Evolutionary conservation across 1,140 invertebrate genomes (phyloP), one percentile per base, ranked within the genome.

Genomic region (Trichonephila clavipes): DNA sequence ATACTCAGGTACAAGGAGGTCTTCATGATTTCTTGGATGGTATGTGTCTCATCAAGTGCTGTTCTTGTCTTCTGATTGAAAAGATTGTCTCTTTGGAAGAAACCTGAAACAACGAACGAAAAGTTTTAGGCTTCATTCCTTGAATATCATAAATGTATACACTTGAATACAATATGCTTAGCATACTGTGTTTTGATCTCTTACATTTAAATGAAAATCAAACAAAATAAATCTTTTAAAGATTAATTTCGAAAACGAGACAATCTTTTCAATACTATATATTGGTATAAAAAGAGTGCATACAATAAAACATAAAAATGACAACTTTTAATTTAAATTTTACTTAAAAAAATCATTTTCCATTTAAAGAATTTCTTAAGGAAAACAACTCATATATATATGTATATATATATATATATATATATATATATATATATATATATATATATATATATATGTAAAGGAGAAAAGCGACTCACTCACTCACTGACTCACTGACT

Each of bases 41-140:
- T 24, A 77, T 18, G 18, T 87, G 16, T 81, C 59, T 69, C 92
- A 93, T 14, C 24, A 81, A 14, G 19, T 93, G 40, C 86, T 59
- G 62, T 77, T 61, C 10, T 24, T 62, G 19, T 88, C 69, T 88
- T 81, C 72, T n/a, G 21, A 93, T 18, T 64, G 86, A 93, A 93
- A 88, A 93, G 85, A 88, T 88, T 93, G 85, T 88, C 92, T 81
- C 51, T 62, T 93, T 93, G 92, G 69, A 93, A 88, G 92, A 93
- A 93, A 93, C 92, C 92, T 93, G 92, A 82, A 93, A 92, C 51
- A 92, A 93, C 88, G 92, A 93, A 93, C 92, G 58, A 93, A 88
- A 58, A 81, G 44, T 93, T 92, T 93, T 88, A 93, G 92, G 77
- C 59, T 93, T 93, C 92, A 93, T 88, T 93, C 85, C 81, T 58